These are phyloP conservation scores for Proisotoma minuta DNA, from an alignment of 2,888 invertebrate species.

Conservation along the genomic window DNA sequence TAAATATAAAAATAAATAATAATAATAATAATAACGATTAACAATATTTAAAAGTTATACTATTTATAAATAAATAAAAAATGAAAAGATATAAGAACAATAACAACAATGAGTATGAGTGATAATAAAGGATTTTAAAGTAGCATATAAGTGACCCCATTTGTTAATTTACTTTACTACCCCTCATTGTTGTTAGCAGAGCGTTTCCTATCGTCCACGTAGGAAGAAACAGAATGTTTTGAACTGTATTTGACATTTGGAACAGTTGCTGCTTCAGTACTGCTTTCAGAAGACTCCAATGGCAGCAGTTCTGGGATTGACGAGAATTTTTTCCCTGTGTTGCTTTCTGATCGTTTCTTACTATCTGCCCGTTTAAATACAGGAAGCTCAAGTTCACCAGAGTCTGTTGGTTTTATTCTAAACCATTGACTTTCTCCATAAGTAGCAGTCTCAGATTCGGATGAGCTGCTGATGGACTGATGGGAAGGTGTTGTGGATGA, in stretches of 20 bases:
- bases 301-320: constrained; percentile 7
- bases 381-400: background rate
- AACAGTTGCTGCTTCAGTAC: background rate
- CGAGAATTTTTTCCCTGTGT: no score
- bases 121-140: no score
- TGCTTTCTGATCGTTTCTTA: no score
- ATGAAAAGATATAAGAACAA: no score
- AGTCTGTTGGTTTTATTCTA: constrained; percentile 25
- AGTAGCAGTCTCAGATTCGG: constrained; percentile 40
- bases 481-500: constrained; percentile 20
- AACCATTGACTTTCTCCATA: constrained; percentile 48
- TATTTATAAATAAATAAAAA: no score
- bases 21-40: no score
- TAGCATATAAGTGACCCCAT: no score
- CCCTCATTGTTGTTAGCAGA: background rate
- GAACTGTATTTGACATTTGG: constrained; percentile 1
- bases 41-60: no score
- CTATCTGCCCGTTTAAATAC: no score
- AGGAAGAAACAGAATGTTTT: constrained; percentile 1
- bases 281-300: constrained; percentile 8
- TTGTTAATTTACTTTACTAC: no score
- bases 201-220: background rate
- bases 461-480: constrained; percentile 6
- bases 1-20: no score
- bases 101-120: no score